Evolutionary conservation across 2,888 invertebrate genomes (phyloP).

Genomic region (Hypercompe scribonia): DNA sequence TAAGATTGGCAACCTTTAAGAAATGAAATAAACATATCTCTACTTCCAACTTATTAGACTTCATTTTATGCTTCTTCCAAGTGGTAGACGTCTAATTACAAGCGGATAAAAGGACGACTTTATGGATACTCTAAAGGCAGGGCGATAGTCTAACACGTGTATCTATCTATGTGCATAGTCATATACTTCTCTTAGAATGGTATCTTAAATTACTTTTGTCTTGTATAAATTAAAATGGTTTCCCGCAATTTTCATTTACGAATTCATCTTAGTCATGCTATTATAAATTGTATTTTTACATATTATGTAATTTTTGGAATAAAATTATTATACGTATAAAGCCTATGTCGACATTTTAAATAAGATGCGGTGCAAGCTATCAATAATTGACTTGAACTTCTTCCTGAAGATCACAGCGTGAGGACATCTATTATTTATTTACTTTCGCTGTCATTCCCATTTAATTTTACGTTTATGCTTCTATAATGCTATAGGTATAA

Average conservation of each 20-base stretch:
- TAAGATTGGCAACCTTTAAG: neutral
- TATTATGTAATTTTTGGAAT: neutral
- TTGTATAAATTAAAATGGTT: too few relatives aligned
- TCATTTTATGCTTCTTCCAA: neutral
- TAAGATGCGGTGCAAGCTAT: neutral
- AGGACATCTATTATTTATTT: neutral
- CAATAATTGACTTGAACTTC: too few relatives aligned
- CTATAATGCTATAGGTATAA: neutral
- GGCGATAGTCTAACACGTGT: neutral
- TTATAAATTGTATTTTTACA: neutral
- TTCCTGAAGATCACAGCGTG: too few relatives aligned
- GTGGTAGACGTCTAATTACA: neutral
- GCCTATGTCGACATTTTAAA: neutral
- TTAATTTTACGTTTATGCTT: too few relatives aligned
- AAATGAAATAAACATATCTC: neutral
- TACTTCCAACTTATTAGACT: neutral
- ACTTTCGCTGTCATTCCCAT: too few relatives aligned
- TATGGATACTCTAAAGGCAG: neutral
- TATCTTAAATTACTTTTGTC: too few relatives aligned
- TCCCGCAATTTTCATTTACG: too few relatives aligned
- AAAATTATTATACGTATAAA: neutral
- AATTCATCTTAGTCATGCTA: too few relatives aligned
- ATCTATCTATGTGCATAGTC: too few relatives aligned
- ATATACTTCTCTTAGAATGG: too few relatives aligned
- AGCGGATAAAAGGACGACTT: neutral